Evolutionary conservation across 2,888 invertebrate species (phyloP).

Genomic region (Troilus luridus): DNA sequence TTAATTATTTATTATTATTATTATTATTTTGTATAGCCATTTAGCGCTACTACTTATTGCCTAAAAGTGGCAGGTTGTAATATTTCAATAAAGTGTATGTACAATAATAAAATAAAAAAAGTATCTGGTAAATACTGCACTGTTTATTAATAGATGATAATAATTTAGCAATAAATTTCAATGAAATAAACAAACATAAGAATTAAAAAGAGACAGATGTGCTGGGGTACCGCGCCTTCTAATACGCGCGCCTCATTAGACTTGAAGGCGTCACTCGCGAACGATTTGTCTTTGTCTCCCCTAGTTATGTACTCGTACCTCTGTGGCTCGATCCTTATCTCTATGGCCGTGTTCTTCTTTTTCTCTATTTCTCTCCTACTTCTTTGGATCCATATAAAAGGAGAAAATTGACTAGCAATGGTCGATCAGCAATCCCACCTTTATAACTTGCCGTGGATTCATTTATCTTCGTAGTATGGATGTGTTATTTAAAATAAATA

Average conservation of each 20-base stretch:
- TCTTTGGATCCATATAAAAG: slow-evolving; percentile 14
- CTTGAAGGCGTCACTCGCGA: slow-evolving; percentile 30
- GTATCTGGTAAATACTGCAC: too few relatives aligned
- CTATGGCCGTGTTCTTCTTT: not conserved
- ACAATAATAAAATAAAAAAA: too few relatives aligned
- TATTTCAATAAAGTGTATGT: too few relatives aligned
- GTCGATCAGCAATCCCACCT: not conserved
- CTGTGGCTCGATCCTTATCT: not conserved
- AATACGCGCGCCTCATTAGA: not conserved
- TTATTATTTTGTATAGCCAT: too few relatives aligned
- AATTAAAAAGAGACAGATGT: not conserved
- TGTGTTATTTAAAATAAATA: not conserved
- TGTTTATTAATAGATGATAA: not conserved
- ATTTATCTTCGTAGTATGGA: not conserved
- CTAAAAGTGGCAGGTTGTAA: too few relatives aligned
- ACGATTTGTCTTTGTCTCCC: slow-evolving; percentile 14
- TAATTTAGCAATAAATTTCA: not conserved
- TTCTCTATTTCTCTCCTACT: not conserved
- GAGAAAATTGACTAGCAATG: not conserved
- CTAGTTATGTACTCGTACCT: too few relatives aligned
- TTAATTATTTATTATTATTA: too few relatives aligned
- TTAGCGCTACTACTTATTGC: too few relatives aligned
- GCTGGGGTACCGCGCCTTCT: not conserved
- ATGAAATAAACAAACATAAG: not conserved
- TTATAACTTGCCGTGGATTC: not conserved